Base-by-base conservation (phyloP, 2,113 vertebrate genomes). In the Etheostoma spectabile region DNA sequence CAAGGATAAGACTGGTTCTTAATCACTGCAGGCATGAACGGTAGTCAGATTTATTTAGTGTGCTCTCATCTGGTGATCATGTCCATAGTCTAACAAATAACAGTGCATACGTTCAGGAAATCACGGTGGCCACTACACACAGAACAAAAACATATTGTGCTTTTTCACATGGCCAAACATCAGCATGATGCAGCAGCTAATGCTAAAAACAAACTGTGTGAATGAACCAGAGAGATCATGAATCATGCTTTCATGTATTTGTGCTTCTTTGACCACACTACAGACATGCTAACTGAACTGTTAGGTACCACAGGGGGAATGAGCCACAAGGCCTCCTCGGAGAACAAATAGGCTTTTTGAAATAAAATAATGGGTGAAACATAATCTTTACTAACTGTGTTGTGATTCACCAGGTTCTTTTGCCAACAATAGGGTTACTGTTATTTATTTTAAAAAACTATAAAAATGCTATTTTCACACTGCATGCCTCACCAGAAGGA, bases 281-380 rank as follows among this genome's bases (percentile, higher is more conserved):
- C 33, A 63, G 63, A 27, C 67, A 21, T n/a, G 33, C 51, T 57
- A 60, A 60, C 52, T 48, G 30, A 22, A 62, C 38, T 56, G 13
- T 77, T 8, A 82, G 45, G 68, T 38, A 46, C 45, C 51, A 30
- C 46, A 66, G 52, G 19, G 35, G 22, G 55, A 74, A 82, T 74
- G 16, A 74, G 51, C 13, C 57, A 21, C 22, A 12, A 1, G 63
- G 46, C 49, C 65, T 77, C 42, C 6, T 6, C 30, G 60, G 24
- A 27, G 16, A 74, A 80, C 64, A 87, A 73, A 69, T 1, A 60
- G 48, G 24, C 60, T 52, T 15, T 81, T 80, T 84, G 53, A 88
- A 66, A 82, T 42, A 69, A 38, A 72, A 78, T 62, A 69, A 80
- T 60, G 35, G 66, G 45, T 72, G 13, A 61, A 71, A 38, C 33